Conservation (phyloP, 2,888 invertebrate species). For the Eupeodes luniger region DNA sequence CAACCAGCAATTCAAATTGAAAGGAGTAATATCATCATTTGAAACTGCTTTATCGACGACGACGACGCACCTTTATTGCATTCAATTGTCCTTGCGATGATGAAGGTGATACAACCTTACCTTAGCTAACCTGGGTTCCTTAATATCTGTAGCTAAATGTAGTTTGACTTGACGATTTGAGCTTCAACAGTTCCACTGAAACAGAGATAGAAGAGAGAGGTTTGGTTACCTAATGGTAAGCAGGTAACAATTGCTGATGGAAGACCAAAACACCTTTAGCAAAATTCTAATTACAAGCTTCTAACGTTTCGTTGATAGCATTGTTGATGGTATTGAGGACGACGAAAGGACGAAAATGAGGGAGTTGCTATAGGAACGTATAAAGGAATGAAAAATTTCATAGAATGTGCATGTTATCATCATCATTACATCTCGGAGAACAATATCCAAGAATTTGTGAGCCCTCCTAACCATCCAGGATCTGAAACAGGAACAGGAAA, state of each 20-base stretch:
- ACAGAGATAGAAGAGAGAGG: not conserved
- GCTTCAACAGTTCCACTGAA: not conserved
- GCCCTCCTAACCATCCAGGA: not conserved
- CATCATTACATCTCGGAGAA: conserved; percentile 40
- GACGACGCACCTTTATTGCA: conserved; percentile 12
- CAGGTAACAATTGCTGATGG: conserved; percentile 6
- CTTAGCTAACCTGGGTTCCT: too few relatives aligned
- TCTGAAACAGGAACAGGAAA: too few relatives aligned
- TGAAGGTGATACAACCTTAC: not conserved
- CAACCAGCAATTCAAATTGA: too few relatives aligned
- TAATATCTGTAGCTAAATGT: not conserved
- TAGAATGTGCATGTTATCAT: conserved; percentile 53
- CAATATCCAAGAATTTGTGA: conserved; percentile 49
- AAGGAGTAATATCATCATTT: not conserved
- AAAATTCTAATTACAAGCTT: conserved; percentile 65
- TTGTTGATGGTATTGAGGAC: too few relatives aligned
- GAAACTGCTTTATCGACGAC: not conserved
- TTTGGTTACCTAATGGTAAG: not conserved
- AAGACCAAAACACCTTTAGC: conserved; percentile 47
- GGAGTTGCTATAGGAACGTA: not conserved
- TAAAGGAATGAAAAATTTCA: not conserved
- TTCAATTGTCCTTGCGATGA: conserved; percentile 24
- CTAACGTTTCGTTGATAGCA: conserved; percentile 47
- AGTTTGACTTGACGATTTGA: not conserved
- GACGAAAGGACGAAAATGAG: not conserved